A percentile compares a stretch with the other conserved stretches of the same genome.
Evolutionary conservation across 2,888 invertebrate genomes (phyloP).

Genomic region (Ichneumoninae sp.): DNA sequence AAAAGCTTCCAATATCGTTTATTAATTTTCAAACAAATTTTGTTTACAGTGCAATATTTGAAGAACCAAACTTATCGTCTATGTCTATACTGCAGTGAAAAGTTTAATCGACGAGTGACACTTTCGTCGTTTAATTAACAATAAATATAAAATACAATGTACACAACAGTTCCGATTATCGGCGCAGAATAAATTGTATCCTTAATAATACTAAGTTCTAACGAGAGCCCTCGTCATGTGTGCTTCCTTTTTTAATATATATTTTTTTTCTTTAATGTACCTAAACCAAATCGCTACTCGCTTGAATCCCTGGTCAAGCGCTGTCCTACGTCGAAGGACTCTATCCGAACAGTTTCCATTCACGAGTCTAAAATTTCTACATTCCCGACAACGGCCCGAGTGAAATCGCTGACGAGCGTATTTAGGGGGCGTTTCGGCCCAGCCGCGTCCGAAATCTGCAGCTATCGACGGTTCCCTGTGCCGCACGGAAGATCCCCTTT

Average conservation of each 20-base stretch:
- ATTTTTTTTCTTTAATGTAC: background rate
- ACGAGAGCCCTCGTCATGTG: slow-evolving; percentile 6
- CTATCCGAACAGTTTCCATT: background rate
- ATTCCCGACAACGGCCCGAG: slow-evolving; percentile 8
- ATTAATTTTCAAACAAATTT: no score
- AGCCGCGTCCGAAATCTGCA: background rate
- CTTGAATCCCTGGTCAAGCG: background rate
- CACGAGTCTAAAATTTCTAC: background rate
- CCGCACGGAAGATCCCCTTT: background rate
- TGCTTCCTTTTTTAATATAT: background rate
- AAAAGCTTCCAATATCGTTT: no score
- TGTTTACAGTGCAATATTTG: background rate
- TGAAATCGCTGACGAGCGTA: background rate
- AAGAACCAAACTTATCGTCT: background rate
- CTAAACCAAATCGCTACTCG: background rate
- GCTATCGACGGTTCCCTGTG: background rate
- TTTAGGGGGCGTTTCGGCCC: slow-evolving; percentile 40
- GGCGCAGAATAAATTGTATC: background rate
- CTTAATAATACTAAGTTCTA: slow-evolving; percentile 58
- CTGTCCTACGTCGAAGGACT: background rate
- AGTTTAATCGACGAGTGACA: background rate
- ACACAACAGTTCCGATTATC: background rate
- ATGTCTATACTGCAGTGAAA: background rate
- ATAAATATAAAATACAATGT: slow-evolving; percentile 43
- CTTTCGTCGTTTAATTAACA: slow-evolving; percentile 26